A percentile compares a stretch with the other conserved stretches of the same genome.
phyloP scores from a whole-genome alignment of 1,140 invertebrate genomes.

The Helicorthomorpha holstii region DNA sequence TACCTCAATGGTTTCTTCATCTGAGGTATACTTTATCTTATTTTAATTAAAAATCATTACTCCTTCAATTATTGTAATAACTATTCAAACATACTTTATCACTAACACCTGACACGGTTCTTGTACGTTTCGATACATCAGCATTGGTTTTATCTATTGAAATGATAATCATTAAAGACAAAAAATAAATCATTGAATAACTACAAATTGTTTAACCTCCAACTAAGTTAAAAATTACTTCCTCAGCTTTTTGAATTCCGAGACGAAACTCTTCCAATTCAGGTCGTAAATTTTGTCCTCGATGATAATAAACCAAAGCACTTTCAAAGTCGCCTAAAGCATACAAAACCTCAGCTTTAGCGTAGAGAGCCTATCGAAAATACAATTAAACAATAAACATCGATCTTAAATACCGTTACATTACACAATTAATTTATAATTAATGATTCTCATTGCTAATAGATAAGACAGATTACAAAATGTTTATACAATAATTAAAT shows the following conservation, averaged over 20 bases:
- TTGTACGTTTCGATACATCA: neutral
- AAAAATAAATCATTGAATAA: neutral
- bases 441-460: no score
- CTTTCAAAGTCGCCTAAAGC: conserved; percentile 83
- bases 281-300: conserved; percentile 62
- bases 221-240: conserved; percentile 84
- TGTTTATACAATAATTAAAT: neutral
- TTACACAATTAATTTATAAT: neutral
- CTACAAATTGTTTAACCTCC: conserved; percentile 32
- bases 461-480: neutral
- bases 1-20: neutral
- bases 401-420: neutral
- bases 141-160: neutral
- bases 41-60: no score
- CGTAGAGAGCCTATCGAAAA: conserved; percentile 60
- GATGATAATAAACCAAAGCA: conserved; percentile 76
- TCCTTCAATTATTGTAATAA: neutral
- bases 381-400: neutral
- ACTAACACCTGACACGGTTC: neutral
- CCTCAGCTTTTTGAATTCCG: conserved; percentile 82
- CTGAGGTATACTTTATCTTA: neutral
- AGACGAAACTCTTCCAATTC: conserved; percentile 71
- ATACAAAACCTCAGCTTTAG: conserved; percentile 84
- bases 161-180: neutral
- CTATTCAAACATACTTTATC: neutral